Evolutionary conservation across 2,797 vertebrate genomes (phyloP).

Genomic region (Schizothorax lantsangensis): DNA sequence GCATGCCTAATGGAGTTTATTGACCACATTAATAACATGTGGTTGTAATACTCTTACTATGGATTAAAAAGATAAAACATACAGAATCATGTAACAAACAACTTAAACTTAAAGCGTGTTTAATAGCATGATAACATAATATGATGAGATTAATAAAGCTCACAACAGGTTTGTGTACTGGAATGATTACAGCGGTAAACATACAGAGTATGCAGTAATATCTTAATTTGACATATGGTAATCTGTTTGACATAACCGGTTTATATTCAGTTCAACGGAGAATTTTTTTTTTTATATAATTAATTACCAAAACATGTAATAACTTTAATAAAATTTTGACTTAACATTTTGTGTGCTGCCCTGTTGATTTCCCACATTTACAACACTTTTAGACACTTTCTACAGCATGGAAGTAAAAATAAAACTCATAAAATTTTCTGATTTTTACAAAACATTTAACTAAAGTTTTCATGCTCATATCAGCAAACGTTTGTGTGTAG

Average conservation of each 20-base stretch:
- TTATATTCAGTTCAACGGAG: neutral
- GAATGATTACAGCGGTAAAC: neutral
- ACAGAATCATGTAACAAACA: conserved; percentile 1
- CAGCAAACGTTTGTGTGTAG: neutral
- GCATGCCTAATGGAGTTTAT: conserved; percentile 79
- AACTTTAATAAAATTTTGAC: too few species aligned
- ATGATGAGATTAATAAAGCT: neutral
- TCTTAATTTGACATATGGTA: neutral
- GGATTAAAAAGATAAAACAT: conserved; percentile 71
- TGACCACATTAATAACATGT: conserved; percentile 82
- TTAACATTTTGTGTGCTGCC: neutral
- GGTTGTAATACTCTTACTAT: conserved; percentile 77
- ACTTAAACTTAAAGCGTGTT: neutral
- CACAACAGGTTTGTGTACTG: neutral
- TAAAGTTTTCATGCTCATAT: neutral
- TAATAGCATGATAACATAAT: neutral
- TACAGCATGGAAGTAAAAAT: neutral
- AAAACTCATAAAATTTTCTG: accelerated
- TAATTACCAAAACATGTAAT: neutral
- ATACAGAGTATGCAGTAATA: neutral
- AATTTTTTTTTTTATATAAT: too few species aligned
- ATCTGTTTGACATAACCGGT: neutral
- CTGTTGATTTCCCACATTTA: neutral
- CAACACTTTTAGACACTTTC: neutral
- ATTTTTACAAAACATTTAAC: neutral